phyloP scores from a whole-genome alignment of 2,797 vertebrate species.

The Yasuhikotakia modesta region DNA sequence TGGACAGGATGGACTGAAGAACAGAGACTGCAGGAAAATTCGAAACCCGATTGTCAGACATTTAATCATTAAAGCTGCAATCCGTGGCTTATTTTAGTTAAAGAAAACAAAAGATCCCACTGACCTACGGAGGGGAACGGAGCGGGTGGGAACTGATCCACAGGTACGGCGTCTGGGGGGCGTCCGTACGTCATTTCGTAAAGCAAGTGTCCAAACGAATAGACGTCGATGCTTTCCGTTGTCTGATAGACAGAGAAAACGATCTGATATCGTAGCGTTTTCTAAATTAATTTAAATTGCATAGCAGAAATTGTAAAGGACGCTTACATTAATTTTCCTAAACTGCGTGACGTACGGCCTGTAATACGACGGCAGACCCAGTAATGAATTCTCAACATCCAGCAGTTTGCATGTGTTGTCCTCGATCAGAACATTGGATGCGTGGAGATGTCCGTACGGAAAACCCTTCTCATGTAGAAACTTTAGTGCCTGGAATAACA shows the following conservation, averaged over 20 bases:
- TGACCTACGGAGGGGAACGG: constrained; percentile 85
- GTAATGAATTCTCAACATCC: constrained; percentile 90
- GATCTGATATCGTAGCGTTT: background rate
- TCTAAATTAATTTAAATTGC: too few relatives aligned
- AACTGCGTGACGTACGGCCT: constrained; percentile 86
- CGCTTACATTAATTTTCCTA: constrained; percentile 91
- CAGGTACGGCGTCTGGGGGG: constrained; percentile 84
- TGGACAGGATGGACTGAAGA: constrained; percentile 92
- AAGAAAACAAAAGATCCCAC: constrained; percentile 65
- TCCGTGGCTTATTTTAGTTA: too few relatives aligned
- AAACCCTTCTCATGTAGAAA: constrained; percentile 90
- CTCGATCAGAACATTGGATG: constrained; percentile 88
- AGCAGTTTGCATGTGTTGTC: constrained; percentile 87
- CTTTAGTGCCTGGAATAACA: constrained; percentile 80
- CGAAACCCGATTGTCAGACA: background rate
- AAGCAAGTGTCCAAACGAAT: constrained; percentile 92
- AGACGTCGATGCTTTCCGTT: constrained; percentile 88
- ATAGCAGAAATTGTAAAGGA: background rate
- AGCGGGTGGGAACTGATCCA: constrained; percentile 84
- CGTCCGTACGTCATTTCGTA: constrained; percentile 95
- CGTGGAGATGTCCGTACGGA: constrained; percentile 91
- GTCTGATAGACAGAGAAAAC: constrained; percentile 72
- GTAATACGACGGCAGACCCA: constrained; percentile 90
- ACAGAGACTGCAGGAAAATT: constrained; percentile 79
- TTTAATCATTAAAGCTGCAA: too few relatives aligned